Base-by-base conservation (phyloP, 2,888 invertebrate genomes). In the Zhengitettix transpicula region DNA sequence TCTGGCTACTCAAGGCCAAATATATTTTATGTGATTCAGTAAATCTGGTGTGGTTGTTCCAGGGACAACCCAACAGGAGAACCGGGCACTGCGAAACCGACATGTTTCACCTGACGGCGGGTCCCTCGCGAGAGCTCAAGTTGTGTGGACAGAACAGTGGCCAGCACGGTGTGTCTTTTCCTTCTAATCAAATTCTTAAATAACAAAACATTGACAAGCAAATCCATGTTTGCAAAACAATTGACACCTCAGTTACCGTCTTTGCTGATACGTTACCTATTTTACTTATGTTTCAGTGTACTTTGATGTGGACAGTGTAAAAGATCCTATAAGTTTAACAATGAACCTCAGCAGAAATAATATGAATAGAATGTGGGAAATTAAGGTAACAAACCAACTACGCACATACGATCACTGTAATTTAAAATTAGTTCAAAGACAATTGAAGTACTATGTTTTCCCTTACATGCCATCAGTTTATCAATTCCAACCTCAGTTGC, bases 141-240 rank as follows among this genome's bases (percentile, higher is more conserved):
- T 67, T 90, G 11, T 90, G 90, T 69, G 90, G 90, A 1, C 83
- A 87, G 69, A 90, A 90, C 69, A 88, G 85, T 68, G 89, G 88
- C 14, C 90, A 90, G 67, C 90, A 90, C 67, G 77, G 90, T 89
- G 81, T 54, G 42, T 15, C 28, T 42, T 3, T 2, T 7, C 2
- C 28, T 28, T 28, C 28, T 5, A 28, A 28, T 2, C 7, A 2
- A 28, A 28, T 28, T 28, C 28, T 7, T n/a, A n/a, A n/a, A n/a
- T n/a, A n/a, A n/a, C n/a, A n/a, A n/a, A n/a, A n/a, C n/a, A n/a
- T n/a, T n/a, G n/a, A n/a, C n/a, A n/a, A n/a, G n/a, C n/a, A n/a
- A n/a, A n/a, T n/a, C n/a, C 7, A 28, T 28, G 28, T 28, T 28
- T 28, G 3, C 28, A 28, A 28, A 7, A 5, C 28, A 28, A 28